Base-by-base conservation (phyloP, 2,113 vertebrate genomes). In the Acinonyx jubatus region DNA sequence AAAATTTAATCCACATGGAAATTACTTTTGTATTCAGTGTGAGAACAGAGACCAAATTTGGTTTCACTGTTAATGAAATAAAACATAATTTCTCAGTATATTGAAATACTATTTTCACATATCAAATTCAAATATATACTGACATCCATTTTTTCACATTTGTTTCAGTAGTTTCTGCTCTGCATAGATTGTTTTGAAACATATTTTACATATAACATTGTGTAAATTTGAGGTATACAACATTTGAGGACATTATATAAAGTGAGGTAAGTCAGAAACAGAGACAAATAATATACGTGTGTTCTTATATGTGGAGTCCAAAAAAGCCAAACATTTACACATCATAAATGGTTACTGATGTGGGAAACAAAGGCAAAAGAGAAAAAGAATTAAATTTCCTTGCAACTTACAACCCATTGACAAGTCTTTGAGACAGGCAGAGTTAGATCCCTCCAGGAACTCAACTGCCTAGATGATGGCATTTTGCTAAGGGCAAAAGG, bases 1-100 rank as follows among this genome's bases (percentile, higher is more conserved):
- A 25, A 89, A 93, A 76, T 83, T 38, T 93, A 76, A 93, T 89
- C 36, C 83, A 89, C 82, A 93, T 38, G 25, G 36, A 76, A 89
- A 89, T 66, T 29, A 76, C 13, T 92, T 88, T 66, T 38, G 13
- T 36, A 48, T 48, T 18, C 31, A 48, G 25, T 76, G 5, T 85
- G 71, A 95, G 45, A 66, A 1, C 9, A 38, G 4, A 85, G 12
- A 65, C 10, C n/a, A 83, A 65, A 74, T 82, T 41, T 74, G 7
- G 68, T 52, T 73, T 65, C 16, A 11, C 29, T 84, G 23, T 84
- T 88, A 21, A 57, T 57, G 25, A 84, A 83, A 91, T 74, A 82
- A 74, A 65, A 21, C 4, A 88, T 55, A 76, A 45, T 66, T 76
- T 89, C 63, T 86, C 10, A 71, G 48, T 86, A 63, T 19, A 33